Percentiles rank a stretch among this genome's conserved stretches.
Conservation (phyloP, 1,140 invertebrate species). For the Drosophila tristis region DNA sequence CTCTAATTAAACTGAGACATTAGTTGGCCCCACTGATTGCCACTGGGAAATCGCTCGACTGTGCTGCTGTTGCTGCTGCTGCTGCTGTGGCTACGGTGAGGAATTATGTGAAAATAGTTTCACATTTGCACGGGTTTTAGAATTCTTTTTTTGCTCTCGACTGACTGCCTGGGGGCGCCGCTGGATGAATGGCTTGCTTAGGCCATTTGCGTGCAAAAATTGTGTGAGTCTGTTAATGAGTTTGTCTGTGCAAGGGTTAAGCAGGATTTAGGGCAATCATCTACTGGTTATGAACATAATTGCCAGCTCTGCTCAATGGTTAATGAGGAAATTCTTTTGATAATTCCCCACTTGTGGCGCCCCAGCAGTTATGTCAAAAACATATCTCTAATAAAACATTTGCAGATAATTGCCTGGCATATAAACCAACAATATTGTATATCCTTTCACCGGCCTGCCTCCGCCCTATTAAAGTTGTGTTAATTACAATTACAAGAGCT, state of each 20-base stretch:
- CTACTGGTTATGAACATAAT: constrained; percentile 42
- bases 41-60: constrained; percentile 71
- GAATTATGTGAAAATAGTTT: constrained; percentile 78
- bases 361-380: constrained; percentile 58
- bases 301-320: constrained; percentile 11
- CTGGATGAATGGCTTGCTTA: constrained; percentile 12
- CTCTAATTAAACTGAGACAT: constrained; percentile 77
- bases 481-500: constrained; percentile 66
- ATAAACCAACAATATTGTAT: constrained; percentile 8
- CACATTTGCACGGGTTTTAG: constrained; percentile 60
- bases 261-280: constrained; percentile 43
- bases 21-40: constrained; percentile 71
- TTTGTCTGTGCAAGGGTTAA: constrained; percentile 22
- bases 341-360: constrained; percentile 32
- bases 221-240: constrained; percentile 77
- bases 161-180: constrained; percentile 1
- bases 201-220: constrained; percentile 76
- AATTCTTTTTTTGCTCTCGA: constrained; percentile 31
- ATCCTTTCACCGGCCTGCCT: background rate
- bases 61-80: constrained; percentile 32
- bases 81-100: constrained; percentile 6
- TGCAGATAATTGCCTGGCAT: constrained; percentile 61
- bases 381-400: constrained; percentile 77
- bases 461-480: constrained; percentile 55
- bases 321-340: constrained; percentile 19